Evolutionary conservation across 1,140 invertebrate species (phyloP).

Genomic region (Neodiprion pinetum): DNA sequence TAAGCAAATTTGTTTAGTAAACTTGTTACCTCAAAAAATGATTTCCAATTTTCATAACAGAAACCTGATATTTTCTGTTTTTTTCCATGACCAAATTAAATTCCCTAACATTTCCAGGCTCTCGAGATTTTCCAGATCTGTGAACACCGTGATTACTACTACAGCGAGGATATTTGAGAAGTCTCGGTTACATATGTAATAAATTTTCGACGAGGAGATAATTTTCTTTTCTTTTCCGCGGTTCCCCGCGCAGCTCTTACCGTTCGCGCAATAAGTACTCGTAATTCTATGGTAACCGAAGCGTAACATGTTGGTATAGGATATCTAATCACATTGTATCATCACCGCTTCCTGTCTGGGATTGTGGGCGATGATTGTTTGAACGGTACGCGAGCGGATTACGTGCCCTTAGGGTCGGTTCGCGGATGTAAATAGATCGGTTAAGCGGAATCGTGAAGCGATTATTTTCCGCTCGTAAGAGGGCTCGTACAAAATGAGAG

Average conservation of each 20-base stretch:
- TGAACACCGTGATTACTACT: too few relatives aligned
- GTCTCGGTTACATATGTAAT: neutral
- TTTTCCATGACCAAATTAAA: too few relatives aligned
- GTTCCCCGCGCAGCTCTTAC: neutral
- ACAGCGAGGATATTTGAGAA: too few relatives aligned
- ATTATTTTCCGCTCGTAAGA: neutral
- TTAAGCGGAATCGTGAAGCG: neutral
- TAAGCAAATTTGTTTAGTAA: too few relatives aligned
- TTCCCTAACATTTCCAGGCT: too few relatives aligned
- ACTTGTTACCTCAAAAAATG: too few relatives aligned
- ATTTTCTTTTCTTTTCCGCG: neutral
- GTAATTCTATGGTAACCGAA: slow-evolving; percentile 7
- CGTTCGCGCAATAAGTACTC: neutral
- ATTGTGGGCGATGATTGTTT: neutral
- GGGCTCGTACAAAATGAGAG: too few relatives aligned
- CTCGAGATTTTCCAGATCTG: too few relatives aligned
- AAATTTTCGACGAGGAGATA: neutral
- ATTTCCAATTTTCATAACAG: too few relatives aligned
- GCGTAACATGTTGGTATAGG: slow-evolving; percentile 9
- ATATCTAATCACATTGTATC: neutral
- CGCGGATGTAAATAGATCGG: neutral
- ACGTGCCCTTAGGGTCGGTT: neutral
- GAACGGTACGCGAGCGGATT: neutral
- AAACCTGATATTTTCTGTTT: too few relatives aligned
- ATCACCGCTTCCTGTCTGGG: neutral